Evolutionary conservation across 2,888 invertebrate genomes (phyloP), one percentile per base, ranked within the genome.

Genomic region (Diabrotica balteata): DNA sequence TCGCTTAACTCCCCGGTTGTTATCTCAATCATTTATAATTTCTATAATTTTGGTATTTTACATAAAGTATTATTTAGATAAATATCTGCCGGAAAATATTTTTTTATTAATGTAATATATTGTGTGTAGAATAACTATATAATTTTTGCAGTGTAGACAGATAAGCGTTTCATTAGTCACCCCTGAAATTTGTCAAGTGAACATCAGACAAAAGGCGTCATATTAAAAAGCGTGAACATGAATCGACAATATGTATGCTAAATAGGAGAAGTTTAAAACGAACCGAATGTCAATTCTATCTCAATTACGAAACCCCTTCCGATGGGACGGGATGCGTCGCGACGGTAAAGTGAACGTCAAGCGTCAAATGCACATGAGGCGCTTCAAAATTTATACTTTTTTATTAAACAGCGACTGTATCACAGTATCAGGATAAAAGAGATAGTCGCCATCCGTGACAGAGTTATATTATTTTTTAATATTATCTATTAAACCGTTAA

Each of bases 241-340:
- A 80, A 80, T 82, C 76, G 81, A 81, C 81, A 82, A 83, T 83
- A 82, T 82, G 82, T 83, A 83, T 83, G 83, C 83, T 81, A 83
- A 83, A 82, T 80, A 82, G 81, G 77, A 77, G 77, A 77, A 77
- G 76, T 78, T 78, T 78, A 78, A 79, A 81, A 75, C 80, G 79
- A 77, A 80, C 76, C 79, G 73, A 79, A 79, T 79, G 81, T 80
- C 81, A 80, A 80, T 82, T 79, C 75, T 80, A 79, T 81, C 76
- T 78, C 81, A 83, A 83, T 83, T 83, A 83, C 78, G 79, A 82
- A 81, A 81, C 81, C 82, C 82, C 82, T 82, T 80, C 78, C 52
- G 52, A 51, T 47, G 9, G 47, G 8, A 8, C 9, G 47, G 8
- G 73, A 71, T 67, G 75, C 75, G 78, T 73, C 67, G 68, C 73